Evolutionary conservation across 2,888 invertebrate genomes (phyloP).

Genomic region (Andrena hattorfiana): DNA sequence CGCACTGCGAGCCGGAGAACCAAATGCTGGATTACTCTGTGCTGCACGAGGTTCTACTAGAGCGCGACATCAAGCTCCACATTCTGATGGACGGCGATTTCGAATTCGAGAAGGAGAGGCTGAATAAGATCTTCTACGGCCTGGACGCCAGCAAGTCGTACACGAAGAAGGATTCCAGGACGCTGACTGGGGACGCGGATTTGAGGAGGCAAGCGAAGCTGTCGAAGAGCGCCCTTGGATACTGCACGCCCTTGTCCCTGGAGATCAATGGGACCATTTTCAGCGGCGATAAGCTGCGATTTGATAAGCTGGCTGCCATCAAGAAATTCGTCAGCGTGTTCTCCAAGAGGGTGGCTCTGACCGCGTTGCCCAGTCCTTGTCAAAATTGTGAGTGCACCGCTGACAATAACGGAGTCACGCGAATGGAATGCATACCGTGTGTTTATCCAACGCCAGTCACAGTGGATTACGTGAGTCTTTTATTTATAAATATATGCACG

Average conservation of each 20-base stretch:
- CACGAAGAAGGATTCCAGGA: constrained; percentile 91
- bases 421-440: constrained; percentile 89
- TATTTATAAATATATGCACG: neutral
- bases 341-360: constrained; percentile 88
- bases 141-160: constrained; percentile 92
- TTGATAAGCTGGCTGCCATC: constrained; percentile 86
- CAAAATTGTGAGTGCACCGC: constrained; percentile 90
- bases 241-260: constrained; percentile 92
- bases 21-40: constrained; percentile 94
- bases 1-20: constrained; percentile 89
- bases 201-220: constrained; percentile 91
- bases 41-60: constrained; percentile 92
- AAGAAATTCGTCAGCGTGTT: constrained; percentile 89
- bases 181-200: constrained; percentile 90
- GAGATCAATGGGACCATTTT: constrained; percentile 94
- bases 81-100: constrained; percentile 94
- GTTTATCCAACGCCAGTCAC: constrained; percentile 85
- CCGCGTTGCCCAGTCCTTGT: constrained; percentile 87
- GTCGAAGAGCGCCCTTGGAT: constrained; percentile 91
- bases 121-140: constrained; percentile 91
- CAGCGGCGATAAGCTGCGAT: constrained; percentile 87
- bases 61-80: constrained; percentile 93
- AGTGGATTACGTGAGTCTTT: constrained; percentile 85
- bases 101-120: constrained; percentile 90
- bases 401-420: constrained; percentile 88